Evolutionary conservation across 2,113 vertebrate species (phyloP).

Genomic region (Alectura lathami): DNA sequence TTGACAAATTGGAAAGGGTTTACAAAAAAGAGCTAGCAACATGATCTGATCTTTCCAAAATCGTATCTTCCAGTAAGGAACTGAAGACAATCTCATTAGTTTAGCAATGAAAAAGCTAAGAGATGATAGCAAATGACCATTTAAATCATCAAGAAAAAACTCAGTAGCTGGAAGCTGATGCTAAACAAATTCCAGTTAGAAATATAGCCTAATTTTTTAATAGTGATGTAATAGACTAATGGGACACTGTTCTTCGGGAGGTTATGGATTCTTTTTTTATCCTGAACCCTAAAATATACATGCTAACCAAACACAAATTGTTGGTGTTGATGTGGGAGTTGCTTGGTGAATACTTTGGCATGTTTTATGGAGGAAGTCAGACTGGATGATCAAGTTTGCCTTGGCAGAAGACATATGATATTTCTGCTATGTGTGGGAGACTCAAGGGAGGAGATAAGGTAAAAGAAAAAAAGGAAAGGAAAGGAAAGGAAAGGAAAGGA

Average conservation of each 20-base stretch:
- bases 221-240: not conserved
- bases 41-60: not conserved
- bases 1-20: not conserved
- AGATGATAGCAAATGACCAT: not conserved
- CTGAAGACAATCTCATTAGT: not conserved
- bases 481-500: not conserved
- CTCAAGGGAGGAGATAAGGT: not conserved
- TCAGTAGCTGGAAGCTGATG: not conserved
- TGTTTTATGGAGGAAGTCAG: conserved; percentile 46
- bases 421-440: conserved; percentile 37
- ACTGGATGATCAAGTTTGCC: conserved; percentile 48
- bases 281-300: conserved; percentile 18
- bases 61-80: not conserved
- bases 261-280: not conserved
- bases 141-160: not conserved
- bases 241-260: not conserved
- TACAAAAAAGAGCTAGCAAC: not conserved
- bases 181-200: not conserved
- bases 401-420: not conserved
- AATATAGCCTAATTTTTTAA: not conserved
- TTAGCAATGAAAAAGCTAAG: not conserved
- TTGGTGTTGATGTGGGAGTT: conserved; percentile 30
- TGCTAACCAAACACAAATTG: conserved; percentile 20
- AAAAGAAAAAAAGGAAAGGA: not conserved
- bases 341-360: conserved; percentile 26